Evolutionary conservation across 1,140 invertebrate genomes (phyloP), one percentile per base, ranked within the genome.

Genomic region (Cyrtorhinus lividipennis): DNA sequence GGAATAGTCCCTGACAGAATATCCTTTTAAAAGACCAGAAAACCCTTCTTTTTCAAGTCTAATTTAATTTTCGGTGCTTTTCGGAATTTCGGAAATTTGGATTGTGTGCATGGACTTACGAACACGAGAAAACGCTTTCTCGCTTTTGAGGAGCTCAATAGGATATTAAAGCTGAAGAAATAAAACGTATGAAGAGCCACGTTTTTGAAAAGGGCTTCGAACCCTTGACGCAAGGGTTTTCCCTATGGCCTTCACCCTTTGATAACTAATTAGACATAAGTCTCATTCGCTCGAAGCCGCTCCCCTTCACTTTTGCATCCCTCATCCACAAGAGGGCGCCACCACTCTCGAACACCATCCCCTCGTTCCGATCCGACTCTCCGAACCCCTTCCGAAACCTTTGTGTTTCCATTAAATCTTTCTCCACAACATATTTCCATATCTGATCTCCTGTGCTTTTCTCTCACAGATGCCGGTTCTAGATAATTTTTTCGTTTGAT

Each of bases 211-310:
- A 24, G 56, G 56, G 22, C 25, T 24, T 15, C 22, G 5, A 24
- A 24, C 8, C 56, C 56, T 5, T 56, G 10, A 10, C 53, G 13
- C 53, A n/a, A 10, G 13, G 22, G 13, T 56, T 20, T 25, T 56
- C 63, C 63, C 58, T 60, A 60, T 60, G 57, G 57, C 58, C 45
- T 64, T 26, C 63, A 64, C 63, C 63, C 63, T 64, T 64, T 64
- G 63, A 64, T 64, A 64, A 64, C 56, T 64, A 64, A 64, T 64
- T 64, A 64, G 63, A 60, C 63, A 64, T 38, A 64, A 63, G 38
- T 57, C 56, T 58, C 56, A 58, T 58, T 58, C 25, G 56, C 56
- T 25, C 22, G 20, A 8, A 58, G 13, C 56, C 26, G 22, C 53
- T 20, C 56, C 56, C 22, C 24, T 58, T 8, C 2, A 12, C 8